Evolutionary conservation across 2,797 vertebrate species (phyloP).

Genomic region (Phoeniculus purpureus): DNA sequence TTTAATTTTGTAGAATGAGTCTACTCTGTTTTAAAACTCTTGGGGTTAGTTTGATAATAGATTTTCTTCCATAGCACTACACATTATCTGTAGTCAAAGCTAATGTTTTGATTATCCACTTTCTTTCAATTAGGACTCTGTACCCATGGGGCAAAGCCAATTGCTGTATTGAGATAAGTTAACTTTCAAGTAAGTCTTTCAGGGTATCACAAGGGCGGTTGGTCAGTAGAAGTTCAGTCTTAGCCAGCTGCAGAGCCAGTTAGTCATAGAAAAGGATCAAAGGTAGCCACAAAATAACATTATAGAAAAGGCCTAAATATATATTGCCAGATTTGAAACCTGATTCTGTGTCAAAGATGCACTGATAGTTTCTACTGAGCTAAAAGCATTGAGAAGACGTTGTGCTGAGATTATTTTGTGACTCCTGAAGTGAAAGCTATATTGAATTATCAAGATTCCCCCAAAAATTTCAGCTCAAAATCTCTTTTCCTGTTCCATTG

Average conservation of each 20-base stretch:
- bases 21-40: constrained; percentile 15
- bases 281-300: not conserved
- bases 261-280: not conserved
- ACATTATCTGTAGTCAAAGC: constrained; percentile 68
- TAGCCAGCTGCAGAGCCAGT: not conserved
- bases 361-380: not conserved
- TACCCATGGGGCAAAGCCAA: not conserved
- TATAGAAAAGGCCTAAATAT: not conserved
- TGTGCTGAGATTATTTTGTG: not conserved
- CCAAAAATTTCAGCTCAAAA: not conserved
- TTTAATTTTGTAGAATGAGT: constrained; percentile 39
- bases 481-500: not conserved
- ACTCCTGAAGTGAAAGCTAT: not conserved
- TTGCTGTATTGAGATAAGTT: constrained; percentile 16
- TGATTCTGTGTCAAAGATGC: not conserved
- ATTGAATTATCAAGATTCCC: not conserved
- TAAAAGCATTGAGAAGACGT: not conserved
- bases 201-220: not conserved
- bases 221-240: not conserved
- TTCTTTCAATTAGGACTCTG: constrained; percentile 67
- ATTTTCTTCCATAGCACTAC: constrained; percentile 54
- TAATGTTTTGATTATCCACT: constrained; percentile 56
- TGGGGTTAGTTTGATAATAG: constrained; percentile 44
- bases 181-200: constrained; percentile 55
- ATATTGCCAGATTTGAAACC: not conserved